Conservation (phyloP, 2,113 vertebrate species). For the Verasper variegatus region DNA sequence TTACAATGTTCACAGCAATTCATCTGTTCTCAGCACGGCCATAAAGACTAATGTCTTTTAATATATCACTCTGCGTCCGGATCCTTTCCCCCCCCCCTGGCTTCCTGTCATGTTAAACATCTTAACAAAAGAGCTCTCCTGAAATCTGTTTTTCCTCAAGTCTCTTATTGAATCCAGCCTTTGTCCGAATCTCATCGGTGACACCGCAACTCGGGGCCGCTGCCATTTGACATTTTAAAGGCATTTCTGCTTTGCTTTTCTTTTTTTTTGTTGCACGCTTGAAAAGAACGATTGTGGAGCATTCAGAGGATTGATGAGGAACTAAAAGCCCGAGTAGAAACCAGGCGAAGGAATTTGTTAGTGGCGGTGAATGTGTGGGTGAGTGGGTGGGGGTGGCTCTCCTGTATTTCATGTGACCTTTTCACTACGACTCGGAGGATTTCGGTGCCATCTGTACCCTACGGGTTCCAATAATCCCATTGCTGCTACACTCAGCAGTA, state of each 20-base stretch:
- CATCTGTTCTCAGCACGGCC: slow-evolving; percentile 23
- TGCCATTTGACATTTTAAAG: slow-evolving; percentile 63
- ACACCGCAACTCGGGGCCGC: slow-evolving; percentile 30
- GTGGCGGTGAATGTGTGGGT: slow-evolving; percentile 37
- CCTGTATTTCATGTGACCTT: slow-evolving; percentile 74
- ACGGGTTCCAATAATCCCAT: slow-evolving; percentile 73
- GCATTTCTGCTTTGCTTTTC: slow-evolving; percentile 30
- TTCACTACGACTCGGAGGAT: slow-evolving; percentile 63
- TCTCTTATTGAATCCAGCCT: slow-evolving; percentile 43
- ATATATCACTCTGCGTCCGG: slow-evolving; percentile 23
- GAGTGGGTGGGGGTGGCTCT: slow-evolving; percentile 42
- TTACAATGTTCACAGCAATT: slow-evolving; percentile 42
- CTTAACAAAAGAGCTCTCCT: slow-evolving; percentile 59
- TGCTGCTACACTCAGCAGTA: slow-evolving; percentile 69
- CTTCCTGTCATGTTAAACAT: slow-evolving; percentile 48
- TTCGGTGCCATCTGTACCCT: slow-evolving; percentile 77
- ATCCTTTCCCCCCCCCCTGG: slow-evolving; percentile 13
- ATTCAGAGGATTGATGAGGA: slow-evolving; percentile 57
- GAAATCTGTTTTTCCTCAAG: slow-evolving; percentile 39
- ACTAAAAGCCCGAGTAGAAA: slow-evolving; percentile 40
- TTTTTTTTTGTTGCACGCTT: slow-evolving; percentile 23
- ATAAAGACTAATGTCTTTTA: slow-evolving; percentile 27
- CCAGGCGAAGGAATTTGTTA: slow-evolving; percentile 39
- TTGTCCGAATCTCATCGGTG: slow-evolving; percentile 38
- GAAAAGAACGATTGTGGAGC: slow-evolving; percentile 49